A percentile compares a stretch with the other conserved stretches of the same genome.
These are phyloP conservation scores for Aproaerema taeniolella DNA, from an alignment of 2,888 invertebrate genomes.

Conservation along the genomic window DNA sequence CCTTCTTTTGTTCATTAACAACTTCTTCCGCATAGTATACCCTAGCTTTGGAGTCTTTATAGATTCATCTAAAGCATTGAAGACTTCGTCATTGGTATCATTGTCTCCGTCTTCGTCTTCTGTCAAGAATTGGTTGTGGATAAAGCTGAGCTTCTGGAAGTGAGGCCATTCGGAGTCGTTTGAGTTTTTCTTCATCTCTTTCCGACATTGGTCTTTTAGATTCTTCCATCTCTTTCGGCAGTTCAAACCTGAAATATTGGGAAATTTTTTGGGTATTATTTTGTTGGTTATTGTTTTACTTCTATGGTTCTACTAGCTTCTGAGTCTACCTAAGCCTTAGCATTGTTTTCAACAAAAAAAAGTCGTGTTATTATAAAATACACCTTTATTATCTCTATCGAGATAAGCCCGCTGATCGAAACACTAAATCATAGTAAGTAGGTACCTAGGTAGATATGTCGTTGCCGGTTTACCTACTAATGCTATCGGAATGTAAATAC, in stretches of 20 bases:
- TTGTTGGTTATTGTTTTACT: background rate
- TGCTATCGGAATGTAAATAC: too few relatives aligned
- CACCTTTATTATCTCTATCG: too few relatives aligned
- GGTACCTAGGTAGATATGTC: too few relatives aligned
- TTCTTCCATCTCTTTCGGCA: constrained; percentile 73
- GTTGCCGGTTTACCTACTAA: too few relatives aligned
- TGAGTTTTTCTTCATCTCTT: constrained; percentile 66
- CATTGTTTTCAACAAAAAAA: too few relatives aligned
- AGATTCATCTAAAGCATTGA: constrained; percentile 54
- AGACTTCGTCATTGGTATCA: constrained; percentile 57
- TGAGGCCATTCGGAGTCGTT: constrained; percentile 66
- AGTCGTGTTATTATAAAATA: too few relatives aligned
- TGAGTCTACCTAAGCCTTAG: too few relatives aligned
- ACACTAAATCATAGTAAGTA: too few relatives aligned
- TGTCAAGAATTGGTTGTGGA: constrained; percentile 60
- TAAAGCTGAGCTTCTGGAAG: constrained; percentile 59
- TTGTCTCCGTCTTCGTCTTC: constrained; percentile 64
- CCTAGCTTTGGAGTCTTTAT: constrained; percentile 65
- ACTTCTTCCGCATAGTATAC: constrained; percentile 64
- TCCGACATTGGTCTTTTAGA: constrained; percentile 68
- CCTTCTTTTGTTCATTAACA: constrained; percentile 61
- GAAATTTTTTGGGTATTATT: background rate
- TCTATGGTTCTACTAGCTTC: too few relatives aligned
- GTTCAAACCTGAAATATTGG: constrained; percentile 51
- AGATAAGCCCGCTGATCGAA: too few relatives aligned